A percentile compares a stretch with the other conserved stretches of the same genome.
These are phyloP conservation scores for Drosophila triauraria DNA, from an alignment of 1,140 invertebrate species.

Conservation along the genomic window DNA sequence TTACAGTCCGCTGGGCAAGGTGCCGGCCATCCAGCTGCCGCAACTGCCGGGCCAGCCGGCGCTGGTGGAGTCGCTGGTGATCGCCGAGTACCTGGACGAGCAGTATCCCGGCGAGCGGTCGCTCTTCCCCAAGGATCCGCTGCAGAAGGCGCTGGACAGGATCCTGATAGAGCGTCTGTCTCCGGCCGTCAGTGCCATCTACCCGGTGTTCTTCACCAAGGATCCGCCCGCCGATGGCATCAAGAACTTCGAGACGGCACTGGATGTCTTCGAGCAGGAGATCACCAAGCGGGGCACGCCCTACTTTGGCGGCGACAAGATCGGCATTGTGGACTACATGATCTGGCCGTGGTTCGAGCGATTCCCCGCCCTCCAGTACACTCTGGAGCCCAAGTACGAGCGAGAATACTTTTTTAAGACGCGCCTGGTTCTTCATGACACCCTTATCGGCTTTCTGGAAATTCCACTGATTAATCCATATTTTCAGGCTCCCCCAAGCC, in stretches of 20 bases:
- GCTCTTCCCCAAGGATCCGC: conserved; percentile 90
- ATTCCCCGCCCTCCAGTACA: conserved; percentile 66
- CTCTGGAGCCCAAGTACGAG: conserved; percentile 56
- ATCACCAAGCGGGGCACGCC: conserved; percentile 86
- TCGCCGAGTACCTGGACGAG: conserved; percentile 94
- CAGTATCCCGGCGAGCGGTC: conserved; percentile 88
- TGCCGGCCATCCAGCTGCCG: conserved; percentile 91
- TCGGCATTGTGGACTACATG: conserved; percentile 95
- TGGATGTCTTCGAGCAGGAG: conserved; percentile 90
- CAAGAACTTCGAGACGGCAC: conserved; percentile 84
- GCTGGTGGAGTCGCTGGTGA: conserved; percentile 93
- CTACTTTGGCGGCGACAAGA: conserved; percentile 90
- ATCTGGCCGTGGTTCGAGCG: conserved; percentile 96
- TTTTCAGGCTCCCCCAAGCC: conserved; percentile 88
- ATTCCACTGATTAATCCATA: neutral
- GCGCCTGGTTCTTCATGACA: neutral
- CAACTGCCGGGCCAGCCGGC: conserved; percentile 87
- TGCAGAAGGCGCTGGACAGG: conserved; percentile 91
- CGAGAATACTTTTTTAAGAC: neutral
- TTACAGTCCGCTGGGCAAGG: conserved; percentile 90
- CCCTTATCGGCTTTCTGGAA: neutral
- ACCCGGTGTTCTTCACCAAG: conserved; percentile 67
- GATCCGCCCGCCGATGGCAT: conserved; percentile 65
- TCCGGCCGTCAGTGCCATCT: conserved; percentile 60
- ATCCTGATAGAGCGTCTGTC: conserved; percentile 90